These are phyloP conservation scores for Catharus fuscescens DNA, from an alignment of 2,113 vertebrate species.

Conservation along the genomic window DNA sequence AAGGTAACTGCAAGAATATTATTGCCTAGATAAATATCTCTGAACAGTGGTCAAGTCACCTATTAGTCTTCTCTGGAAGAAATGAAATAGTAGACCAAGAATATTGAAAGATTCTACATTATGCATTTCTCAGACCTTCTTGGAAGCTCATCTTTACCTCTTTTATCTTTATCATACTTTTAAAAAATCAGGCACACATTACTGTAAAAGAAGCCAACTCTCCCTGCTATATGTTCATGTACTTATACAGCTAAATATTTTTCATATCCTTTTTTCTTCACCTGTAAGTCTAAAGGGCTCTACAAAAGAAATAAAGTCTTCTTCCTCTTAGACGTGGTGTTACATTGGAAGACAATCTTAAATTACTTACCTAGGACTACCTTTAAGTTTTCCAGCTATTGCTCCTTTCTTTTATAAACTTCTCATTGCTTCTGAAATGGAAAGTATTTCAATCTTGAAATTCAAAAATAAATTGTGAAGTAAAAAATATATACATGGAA, in stretches of 20 bases:
- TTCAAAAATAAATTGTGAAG: background rate
- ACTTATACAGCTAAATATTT: background rate
- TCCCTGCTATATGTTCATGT: background rate
- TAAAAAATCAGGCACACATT: background rate
- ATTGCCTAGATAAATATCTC: background rate
- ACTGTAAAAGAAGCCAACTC: accelerated
- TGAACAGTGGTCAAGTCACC: background rate
- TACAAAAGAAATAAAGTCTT: background rate
- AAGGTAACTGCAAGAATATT: background rate
- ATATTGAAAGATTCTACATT: background rate
- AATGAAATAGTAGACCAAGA: background rate
- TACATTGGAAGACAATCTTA: background rate
- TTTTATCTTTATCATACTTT: background rate
- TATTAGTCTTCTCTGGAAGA: background rate
- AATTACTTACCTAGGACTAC: background rate
- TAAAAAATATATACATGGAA: background rate
- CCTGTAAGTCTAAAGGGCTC: background rate
- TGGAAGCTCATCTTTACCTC: background rate
- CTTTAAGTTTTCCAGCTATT: background rate
- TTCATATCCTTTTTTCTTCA: background rate
- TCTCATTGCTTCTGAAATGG: background rate
- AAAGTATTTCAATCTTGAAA: background rate
- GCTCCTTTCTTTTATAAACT: background rate
- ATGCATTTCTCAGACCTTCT: background rate
- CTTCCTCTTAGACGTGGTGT: background rate